Base-by-base conservation (phyloP, 2,113 vertebrate species). In the Paraplagusia blochii region DNA sequence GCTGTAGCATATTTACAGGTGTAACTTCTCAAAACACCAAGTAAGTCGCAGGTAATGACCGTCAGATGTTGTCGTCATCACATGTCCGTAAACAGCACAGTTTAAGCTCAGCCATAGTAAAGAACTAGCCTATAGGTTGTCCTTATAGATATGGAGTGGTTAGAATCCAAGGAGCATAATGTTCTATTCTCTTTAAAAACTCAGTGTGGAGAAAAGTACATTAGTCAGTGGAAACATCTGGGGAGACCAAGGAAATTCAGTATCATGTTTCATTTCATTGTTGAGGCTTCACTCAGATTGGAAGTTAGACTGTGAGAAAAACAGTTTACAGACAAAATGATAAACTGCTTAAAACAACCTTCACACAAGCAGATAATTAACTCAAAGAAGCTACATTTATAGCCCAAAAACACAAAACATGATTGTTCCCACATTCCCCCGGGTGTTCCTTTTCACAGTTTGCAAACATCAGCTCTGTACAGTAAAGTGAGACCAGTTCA, bases 221-320 rank as follows among this genome's bases (percentile, higher is more conserved):
- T 46, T 40, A 53, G 59, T 58, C 58, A 61, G 13, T 4, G 39
- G 9, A 7, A 69, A 69, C 74, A 80, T 72, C 66, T 71, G 79
- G 74, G 64, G 63, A 34, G 52, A 63, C 65, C 1, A 8, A 4
- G 14, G 43, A 51, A 39, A 11, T 19, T 52, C 50, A 19, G 62
- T 66, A n/a, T n/a, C n/a, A 29, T 29, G 22, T 29, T 6, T 4
- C 3, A 29, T 6, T 29, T 29, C 22, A 29, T 4, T 29, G 22
- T 29, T 29, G 3, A 29, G 22, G 22, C 22, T 29, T 29, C 22
- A 29, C 22, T 29, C 22, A 29, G 22, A 29, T 29, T 29, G n/a
- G n/a, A n/a, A n/a, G n/a, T n/a, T n/a, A n/a, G n/a, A n/a, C n/a
- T n/a, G n/a, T n/a, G n/a, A n/a, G n/a, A n/a, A n/a, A n/a, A n/a